Evolutionary conservation across 2,113 vertebrate species (phyloP), one percentile per base, ranked within the genome.

Genomic region (Enhydra lutris): DNA sequence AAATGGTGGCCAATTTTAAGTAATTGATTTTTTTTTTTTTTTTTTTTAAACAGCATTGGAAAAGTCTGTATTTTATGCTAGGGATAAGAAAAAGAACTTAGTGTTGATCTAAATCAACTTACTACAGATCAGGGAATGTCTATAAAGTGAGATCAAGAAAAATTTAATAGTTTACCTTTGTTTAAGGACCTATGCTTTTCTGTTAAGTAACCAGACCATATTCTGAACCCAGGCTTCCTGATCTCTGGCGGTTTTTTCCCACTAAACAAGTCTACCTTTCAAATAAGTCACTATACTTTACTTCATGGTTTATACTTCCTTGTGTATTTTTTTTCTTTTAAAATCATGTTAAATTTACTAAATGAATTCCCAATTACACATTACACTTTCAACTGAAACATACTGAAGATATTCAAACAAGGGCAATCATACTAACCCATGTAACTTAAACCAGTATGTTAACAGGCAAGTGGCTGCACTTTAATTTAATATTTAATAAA

Each of bases 401-500:
- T 15, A 92, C 8, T 63, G 13, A 88, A 89, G n/a, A 59, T 31
- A 91, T 84, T 67, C 71, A 91, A 95, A 91, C 7, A 84, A 57
- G 85, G 7, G 65, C 13, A 52, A 76, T 79, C 14, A 89, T 91
- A 39, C 29, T 47, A 87, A 63, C 89, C 9, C 0, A 0, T 59
- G 71, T 81, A 80, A 89, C 94, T 47, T 39, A 96, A 96, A 63
- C 21, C 61, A 36, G 50, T 67, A 3, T 80, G 93, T 65, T 82
- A 34, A 65, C 2, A 76, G 14, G 20, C 13, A 74, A 85, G 10
- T 34, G 7, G 34, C 81, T 2, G 1, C 71, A 94, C 26, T 18
- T 93, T 42, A 94, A 95, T 15, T 92, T 36, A 94, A 95, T 96
- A 89, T 45, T 31, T 85, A 97, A 76, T 61, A 24, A 63, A 97